Base-by-base conservation (phyloP, 2,113 vertebrate genomes). In the Bubo bubo region DNA sequence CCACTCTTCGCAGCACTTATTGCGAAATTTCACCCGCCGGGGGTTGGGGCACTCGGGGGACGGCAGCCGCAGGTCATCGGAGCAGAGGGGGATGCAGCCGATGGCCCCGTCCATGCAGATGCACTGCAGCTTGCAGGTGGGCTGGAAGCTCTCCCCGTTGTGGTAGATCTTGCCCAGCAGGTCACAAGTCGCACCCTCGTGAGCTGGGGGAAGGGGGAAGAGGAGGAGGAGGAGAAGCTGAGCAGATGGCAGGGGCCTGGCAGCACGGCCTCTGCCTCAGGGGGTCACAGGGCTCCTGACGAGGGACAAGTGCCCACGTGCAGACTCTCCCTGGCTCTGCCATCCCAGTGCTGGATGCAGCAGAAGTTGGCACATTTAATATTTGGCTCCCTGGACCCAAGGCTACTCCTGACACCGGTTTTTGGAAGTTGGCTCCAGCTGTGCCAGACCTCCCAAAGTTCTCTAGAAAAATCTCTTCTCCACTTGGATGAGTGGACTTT, bases 1-100 rank as follows among this genome's bases (percentile, higher is more conserved):
- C 98, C 98, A 99, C 93, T 99, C 98, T 66, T 98, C 98, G 0
- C 98, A 98, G 97, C 98, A 99, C n/a, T 97, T 97, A 13, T 97
- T 96, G 26, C n/a, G 97, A 9, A 97, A 58, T 73, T 94, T 97
- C 56, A 98, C 93, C n/a, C 97, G 90, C 4, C 67, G 97, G 1
- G 98, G 98, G 49, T 63, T 96, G 2, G 98, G 98, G 81, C 98
- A 99, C 41, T 98, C 96, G 0, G 97, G 95, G 22, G 98, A 98
- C 0, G 98, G 98, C 87, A 98, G 97, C 12, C 67, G 97, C 72
- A 98, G 73, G 39, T 96, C 88, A 0, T 96, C 93, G 2, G 97
- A 79, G 94, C 98, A 99, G 34, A 98, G 98, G 0, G 98, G 98
- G 81, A 97, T 95, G 56, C 98, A 98, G 92, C 98, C 98, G 0